Evolutionary conservation across 2,888 invertebrate species (phyloP).

Genomic region (Acleris cristana): DNA sequence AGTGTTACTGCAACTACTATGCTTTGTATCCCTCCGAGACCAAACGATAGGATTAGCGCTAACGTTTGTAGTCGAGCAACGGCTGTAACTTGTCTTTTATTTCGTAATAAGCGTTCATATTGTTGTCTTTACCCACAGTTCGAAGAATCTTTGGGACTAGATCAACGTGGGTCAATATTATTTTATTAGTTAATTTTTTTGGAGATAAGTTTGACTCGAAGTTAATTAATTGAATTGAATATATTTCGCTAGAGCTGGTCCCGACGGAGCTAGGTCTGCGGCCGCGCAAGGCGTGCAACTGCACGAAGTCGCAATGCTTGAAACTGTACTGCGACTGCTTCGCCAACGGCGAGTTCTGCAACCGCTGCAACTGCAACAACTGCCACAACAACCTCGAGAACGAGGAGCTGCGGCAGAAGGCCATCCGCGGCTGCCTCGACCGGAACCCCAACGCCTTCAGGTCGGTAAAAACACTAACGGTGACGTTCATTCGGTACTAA

Average conservation of each 20-base stretch:
- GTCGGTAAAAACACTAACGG: constrained; percentile 53
- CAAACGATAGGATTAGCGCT: too few relatives aligned
- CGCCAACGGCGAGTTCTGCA: constrained; percentile 99
- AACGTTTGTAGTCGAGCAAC: too few relatives aligned
- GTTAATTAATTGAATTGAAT: too few relatives aligned
- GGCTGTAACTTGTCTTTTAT: background rate
- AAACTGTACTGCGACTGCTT: constrained; percentile 99
- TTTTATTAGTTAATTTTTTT: background rate
- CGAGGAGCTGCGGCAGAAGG: constrained; percentile 96
- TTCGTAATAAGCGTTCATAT: too few relatives aligned
- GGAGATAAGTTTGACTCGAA: too few relatives aligned
- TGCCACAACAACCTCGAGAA: constrained; percentile 98
- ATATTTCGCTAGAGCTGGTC: constrained; percentile 48
- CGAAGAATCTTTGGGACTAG: background rate
- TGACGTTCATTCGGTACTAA: background rate
- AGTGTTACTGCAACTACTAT: too few relatives aligned
- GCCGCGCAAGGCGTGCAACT: constrained; percentile 98
- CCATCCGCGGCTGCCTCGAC: constrained; percentile 97
- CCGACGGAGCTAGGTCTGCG: constrained; percentile 77
- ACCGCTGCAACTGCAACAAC: constrained; percentile 98
- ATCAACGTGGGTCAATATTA: background rate
- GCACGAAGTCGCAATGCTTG: constrained; percentile 98
- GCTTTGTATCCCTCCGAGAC: too few relatives aligned
- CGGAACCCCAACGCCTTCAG: constrained; percentile 98
- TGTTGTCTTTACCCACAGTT: too few relatives aligned